A percentile compares a stretch with the other conserved stretches of the same genome.
These are phyloP conservation scores for Choreutis nemorana DNA, from an alignment of 2,888 invertebrate genomes.

Conservation along the genomic window DNA sequence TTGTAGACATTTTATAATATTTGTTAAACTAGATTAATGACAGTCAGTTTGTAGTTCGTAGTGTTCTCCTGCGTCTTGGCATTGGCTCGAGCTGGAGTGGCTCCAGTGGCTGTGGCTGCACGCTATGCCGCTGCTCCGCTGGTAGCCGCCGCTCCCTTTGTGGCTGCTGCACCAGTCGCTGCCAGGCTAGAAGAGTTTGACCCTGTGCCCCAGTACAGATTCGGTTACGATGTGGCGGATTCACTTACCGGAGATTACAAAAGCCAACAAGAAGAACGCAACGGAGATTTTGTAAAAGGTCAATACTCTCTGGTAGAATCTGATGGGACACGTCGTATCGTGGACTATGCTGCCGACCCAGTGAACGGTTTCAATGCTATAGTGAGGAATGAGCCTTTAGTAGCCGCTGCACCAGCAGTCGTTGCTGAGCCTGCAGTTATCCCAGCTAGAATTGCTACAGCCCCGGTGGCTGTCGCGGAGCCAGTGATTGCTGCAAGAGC, in stretches of 20 bases:
- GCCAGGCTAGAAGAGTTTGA: slow-evolving; percentile 52
- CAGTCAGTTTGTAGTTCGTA: too few species aligned
- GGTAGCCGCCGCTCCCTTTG: slow-evolving; percentile 16
- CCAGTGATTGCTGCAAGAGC: slow-evolving; percentile 16
- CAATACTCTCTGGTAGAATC: slow-evolving; percentile 42
- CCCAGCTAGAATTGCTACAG: slow-evolving; percentile 23
- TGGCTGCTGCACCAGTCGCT: slow-evolving; percentile 23
- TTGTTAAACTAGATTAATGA: too few species aligned
- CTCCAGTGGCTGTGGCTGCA: slow-evolving; percentile 21
- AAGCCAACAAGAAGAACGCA: slow-evolving; percentile 50
- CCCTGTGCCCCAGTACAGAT: slow-evolving; percentile 64
- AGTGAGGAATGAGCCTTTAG: slow-evolving; percentile 36
- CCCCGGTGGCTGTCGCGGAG: slow-evolving; percentile 16
- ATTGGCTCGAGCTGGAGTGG: slow-evolving; percentile 27
- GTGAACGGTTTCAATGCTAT: slow-evolving; percentile 48
- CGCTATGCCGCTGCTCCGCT: too few species aligned
- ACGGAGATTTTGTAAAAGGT: slow-evolving; percentile 58
- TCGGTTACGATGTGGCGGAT: slow-evolving; percentile 45
- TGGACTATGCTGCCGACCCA: slow-evolving; percentile 43
- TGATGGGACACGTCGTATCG: slow-evolving; percentile 43
- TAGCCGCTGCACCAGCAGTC: slow-evolving; percentile 26
- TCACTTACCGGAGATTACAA: slow-evolving; percentile 48
- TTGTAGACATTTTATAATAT: too few species aligned
- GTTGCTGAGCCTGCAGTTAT: slow-evolving; percentile 21
- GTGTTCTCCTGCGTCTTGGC: slow-evolving; percentile 40